Conservation (phyloP, 2,888 invertebrate species). For the Stenoptilia bipunctidactyla region DNA sequence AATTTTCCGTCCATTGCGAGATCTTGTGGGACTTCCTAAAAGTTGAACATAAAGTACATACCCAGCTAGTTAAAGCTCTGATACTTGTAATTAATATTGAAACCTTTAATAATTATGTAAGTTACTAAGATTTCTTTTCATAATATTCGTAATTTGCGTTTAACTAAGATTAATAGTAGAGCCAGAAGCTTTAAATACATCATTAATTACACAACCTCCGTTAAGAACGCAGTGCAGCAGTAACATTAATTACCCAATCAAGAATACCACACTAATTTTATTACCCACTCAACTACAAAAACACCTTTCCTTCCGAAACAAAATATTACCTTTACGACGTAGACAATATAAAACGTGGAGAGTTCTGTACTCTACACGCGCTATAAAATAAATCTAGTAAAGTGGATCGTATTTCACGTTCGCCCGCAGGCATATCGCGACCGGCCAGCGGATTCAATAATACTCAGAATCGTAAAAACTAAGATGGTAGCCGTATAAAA, state of each 20-base stretch:
- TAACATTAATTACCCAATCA: neutral
- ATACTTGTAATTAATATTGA: no score
- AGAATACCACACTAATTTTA: neutral
- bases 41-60: neutral
- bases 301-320: constrained; percentile 3
- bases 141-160: no score
- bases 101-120: no score
- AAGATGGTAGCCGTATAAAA: constrained; percentile 63
- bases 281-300: constrained; percentile 4
- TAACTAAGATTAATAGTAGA: no score
- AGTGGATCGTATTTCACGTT: constrained; percentile 64
- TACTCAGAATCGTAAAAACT: constrained; percentile 70
- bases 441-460: constrained; percentile 57
- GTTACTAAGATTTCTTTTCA: no score
- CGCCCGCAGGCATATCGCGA: constrained; percentile 39
- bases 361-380: constrained; percentile 36
- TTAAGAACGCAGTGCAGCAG: no score
- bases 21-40: constrained; percentile 21
- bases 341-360: constrained; percentile 34
- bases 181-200: no score
- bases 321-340: constrained; percentile 17
- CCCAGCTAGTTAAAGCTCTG: no score
- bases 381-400: constrained; percentile 61
- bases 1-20: constrained; percentile 2
- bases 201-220: no score